phyloP scores from a whole-genome alignment of 2,888 invertebrate species.

The Sphecodes monilicornis region DNA sequence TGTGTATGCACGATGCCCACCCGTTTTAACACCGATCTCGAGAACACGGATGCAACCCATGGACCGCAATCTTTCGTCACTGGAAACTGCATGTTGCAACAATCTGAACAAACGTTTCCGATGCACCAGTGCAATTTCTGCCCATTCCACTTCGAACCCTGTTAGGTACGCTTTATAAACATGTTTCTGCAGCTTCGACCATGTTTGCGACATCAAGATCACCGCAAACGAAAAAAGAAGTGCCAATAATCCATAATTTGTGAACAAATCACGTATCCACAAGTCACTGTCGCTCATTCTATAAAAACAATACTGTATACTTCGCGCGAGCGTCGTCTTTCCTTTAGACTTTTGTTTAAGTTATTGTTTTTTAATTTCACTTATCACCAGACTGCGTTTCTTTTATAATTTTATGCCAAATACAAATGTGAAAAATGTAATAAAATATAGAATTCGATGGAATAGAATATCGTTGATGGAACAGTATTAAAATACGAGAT shows the following conservation, averaged over 20 bases:
- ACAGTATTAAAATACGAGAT: too few species aligned
- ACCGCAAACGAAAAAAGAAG: conserved; percentile 56
- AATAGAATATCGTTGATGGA: too few species aligned
- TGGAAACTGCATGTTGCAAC: conserved; percentile 70
- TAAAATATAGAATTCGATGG: too few species aligned
- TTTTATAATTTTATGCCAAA: too few species aligned
- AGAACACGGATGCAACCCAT: conserved; percentile 76
- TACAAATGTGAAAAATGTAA: too few species aligned
- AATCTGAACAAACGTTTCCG: conserved; percentile 75
- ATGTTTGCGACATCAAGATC: conserved; percentile 66
- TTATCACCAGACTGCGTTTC: neutral
- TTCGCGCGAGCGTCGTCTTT: neutral
- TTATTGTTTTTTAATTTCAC: neutral
- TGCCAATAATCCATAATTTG: conserved; percentile 72
- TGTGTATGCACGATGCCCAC: conserved; percentile 58
- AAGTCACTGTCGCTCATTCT: conserved; percentile 77
- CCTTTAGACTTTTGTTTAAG: too few species aligned
- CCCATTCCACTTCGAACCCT: conserved; percentile 79
- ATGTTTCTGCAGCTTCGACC: conserved; percentile 70
- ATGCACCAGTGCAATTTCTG: conserved; percentile 70
- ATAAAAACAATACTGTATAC: neutral
- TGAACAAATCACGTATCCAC: conserved; percentile 77
- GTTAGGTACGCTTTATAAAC: conserved; percentile 76
- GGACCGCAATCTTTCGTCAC: conserved; percentile 74
- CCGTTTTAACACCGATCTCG: conserved; percentile 82